phyloP scores from a whole-genome alignment of 2,888 invertebrate species.

The Chironomus riparius region DNA sequence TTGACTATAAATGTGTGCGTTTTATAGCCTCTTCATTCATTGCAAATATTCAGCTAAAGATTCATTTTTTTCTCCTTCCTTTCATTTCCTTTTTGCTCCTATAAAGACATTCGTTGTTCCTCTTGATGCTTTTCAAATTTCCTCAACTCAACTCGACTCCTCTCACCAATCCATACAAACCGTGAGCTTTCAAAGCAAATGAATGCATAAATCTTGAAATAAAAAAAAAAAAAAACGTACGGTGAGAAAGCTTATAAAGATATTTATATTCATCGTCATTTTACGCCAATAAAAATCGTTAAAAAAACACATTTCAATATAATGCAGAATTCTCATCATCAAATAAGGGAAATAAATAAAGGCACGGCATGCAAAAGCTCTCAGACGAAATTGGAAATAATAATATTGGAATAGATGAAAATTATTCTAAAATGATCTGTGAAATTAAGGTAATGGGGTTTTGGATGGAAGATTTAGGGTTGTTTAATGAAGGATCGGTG shows the following conservation, averaged over 20 bases:
- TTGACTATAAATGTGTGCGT: slow-evolving; percentile 26
- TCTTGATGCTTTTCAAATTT: not conserved
- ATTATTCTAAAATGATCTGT: too few species aligned
- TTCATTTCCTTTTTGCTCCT: not conserved
- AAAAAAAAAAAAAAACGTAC: not conserved
- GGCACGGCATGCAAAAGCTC: too few species aligned
- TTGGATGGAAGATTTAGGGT: too few species aligned
- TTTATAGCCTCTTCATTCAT: slow-evolving; percentile 11
- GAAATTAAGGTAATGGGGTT: too few species aligned
- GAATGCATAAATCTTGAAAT: not conserved
- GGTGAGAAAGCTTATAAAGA: not conserved
- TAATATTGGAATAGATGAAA: too few species aligned
- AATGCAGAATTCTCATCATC: too few species aligned
- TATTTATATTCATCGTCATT: not conserved
- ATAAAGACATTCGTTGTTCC: not conserved
- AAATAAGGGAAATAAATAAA: too few species aligned
- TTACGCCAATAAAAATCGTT: too few species aligned
- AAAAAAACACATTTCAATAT: too few species aligned
- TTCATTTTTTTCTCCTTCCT: not conserved
- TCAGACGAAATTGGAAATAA: too few species aligned
- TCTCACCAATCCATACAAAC: not conserved
- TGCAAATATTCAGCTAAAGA: not conserved
- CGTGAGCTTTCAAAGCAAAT: not conserved
- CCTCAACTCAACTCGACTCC: too few species aligned
- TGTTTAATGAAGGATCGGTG: too few species aligned